Percentiles rank a stretch among this genome's conserved stretches.
Evolutionary conservation across 2,888 invertebrate genomes (phyloP).

Genomic region (Adelognathus sp.): DNA sequence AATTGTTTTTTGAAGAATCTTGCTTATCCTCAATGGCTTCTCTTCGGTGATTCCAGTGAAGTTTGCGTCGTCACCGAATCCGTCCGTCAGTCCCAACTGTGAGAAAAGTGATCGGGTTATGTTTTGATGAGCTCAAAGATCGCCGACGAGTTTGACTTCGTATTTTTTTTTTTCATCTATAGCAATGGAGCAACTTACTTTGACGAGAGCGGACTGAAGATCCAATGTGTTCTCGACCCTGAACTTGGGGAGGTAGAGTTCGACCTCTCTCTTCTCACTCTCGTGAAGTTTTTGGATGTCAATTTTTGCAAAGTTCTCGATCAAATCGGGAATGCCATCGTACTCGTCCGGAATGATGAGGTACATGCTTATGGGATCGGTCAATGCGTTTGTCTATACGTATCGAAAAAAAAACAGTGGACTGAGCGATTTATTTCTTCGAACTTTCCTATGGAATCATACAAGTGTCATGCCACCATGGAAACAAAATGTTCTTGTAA

Average conservation of each 20-base stretch:
- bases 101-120: slow-evolving; percentile 60
- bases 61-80: slow-evolving; percentile 85
- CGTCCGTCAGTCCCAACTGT: slow-evolving; percentile 86
- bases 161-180: background rate
- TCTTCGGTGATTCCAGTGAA: slow-evolving; percentile 85
- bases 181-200: background rate
- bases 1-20: slow-evolving; percentile 90
- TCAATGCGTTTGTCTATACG: too few species aligned
- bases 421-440: too few species aligned
- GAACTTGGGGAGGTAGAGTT: slow-evolving; percentile 32
- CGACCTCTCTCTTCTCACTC: background rate
- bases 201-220: background rate
- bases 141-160: background rate
- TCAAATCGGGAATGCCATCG: slow-evolving; percentile 14
- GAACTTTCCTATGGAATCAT: too few species aligned
- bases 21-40: slow-evolving; percentile 83
- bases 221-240: background rate
- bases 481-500: too few species aligned
- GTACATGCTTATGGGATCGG: slow-evolving; percentile 50
- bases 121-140: background rate
- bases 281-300: slow-evolving; percentile 6
- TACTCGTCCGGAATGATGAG: slow-evolving; percentile 43
- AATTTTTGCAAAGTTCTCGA: slow-evolving; percentile 32
- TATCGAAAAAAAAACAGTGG: too few species aligned
- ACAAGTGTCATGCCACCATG: too few species aligned